Base-by-base conservation (phyloP, 2,797 vertebrate species). In the Poeciliopsis paucimaculata region DNA sequence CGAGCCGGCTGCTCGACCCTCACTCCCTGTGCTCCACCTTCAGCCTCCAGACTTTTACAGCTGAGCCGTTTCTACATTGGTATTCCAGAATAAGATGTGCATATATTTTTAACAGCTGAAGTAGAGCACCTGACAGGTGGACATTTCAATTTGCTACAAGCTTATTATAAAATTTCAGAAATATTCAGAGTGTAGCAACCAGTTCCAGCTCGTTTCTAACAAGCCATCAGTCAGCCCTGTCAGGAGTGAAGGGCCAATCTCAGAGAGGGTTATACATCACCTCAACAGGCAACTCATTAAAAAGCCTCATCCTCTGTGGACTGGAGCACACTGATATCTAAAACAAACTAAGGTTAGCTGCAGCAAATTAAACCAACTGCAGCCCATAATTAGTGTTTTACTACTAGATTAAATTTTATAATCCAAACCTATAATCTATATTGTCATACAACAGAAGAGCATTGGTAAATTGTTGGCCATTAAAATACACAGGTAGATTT, bases 221-320 rank as follows among this genome's bases (percentile, higher is more conserved):
- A 47, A 66, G 68, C 77, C 49, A 87, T 88, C 82, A 84, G 81
- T 91, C 85, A 87, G 16, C 26, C 66, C 77, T 66, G 82, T 86
- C 87, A 77, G 46, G 76, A 87, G 84, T 28, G 76, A 80, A 77
- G 84, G 45, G 76, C 76, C 84, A 75, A 89, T 89, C 83, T 84
- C 13, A 1, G 64, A 84, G 73, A 77, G 78, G 64, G 76, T 55
- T 36, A 79, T 85, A 76, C 51, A 87, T 91, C 87, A 90, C 86
- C 80, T 79, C 70, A 75, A 74, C 85, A 84, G 85, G 81, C 70
- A 85, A 49, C 39, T 36, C 73, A 84, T 75, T 62, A 85, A 72
- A 75, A 76, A 79, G 2, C 1, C 16, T 57, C 23, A 64, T 82
- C 81, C 70, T 62, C 23, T 26, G 23, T 26, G 3, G 23, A 26